Evolutionary conservation across 1,140 invertebrate species (phyloP).

Genomic region (Gyrodactylus salaris): DNA sequence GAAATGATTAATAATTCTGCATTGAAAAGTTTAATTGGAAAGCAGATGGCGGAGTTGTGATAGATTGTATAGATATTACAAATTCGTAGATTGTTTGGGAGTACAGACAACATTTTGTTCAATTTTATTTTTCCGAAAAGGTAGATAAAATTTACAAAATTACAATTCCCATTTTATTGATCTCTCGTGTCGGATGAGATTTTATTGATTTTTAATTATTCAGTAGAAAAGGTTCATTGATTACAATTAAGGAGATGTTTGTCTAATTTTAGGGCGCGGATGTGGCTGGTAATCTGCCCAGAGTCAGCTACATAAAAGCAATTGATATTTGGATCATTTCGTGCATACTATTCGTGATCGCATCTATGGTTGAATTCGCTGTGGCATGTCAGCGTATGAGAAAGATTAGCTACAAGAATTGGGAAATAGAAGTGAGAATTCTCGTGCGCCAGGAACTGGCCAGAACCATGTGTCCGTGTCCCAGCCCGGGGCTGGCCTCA

Average conservation of each 20-base stretch:
- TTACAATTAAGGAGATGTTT: background rate
- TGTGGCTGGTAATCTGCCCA: background rate
- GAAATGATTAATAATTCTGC: too few relatives aligned
- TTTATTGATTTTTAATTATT: too few relatives aligned
- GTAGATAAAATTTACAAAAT: too few relatives aligned
- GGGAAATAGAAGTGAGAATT: background rate
- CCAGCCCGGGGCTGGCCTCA: background rate
- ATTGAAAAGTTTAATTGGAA: too few relatives aligned
- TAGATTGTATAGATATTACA: too few relatives aligned
- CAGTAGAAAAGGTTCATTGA: too few relatives aligned
- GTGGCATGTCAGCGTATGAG: background rate
- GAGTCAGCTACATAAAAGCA: slow-evolving; percentile 6
- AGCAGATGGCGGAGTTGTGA: too few relatives aligned
- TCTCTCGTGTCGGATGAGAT: too few relatives aligned
- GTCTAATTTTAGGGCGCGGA: background rate
- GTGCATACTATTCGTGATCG: slow-evolving; percentile 4
- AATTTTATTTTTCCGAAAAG: too few relatives aligned
- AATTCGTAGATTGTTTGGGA: too few relatives aligned
- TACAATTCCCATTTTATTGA: too few relatives aligned
- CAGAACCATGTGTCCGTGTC: background rate
- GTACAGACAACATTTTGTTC: too few relatives aligned
- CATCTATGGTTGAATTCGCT: background rate
- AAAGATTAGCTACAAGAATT: background rate
- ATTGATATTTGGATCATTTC: slow-evolving; percentile 2
- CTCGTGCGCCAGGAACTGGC: background rate